Evolutionary conservation across 2,113 vertebrate genomes (phyloP).

Genomic region (Nestor notabilis): DNA sequence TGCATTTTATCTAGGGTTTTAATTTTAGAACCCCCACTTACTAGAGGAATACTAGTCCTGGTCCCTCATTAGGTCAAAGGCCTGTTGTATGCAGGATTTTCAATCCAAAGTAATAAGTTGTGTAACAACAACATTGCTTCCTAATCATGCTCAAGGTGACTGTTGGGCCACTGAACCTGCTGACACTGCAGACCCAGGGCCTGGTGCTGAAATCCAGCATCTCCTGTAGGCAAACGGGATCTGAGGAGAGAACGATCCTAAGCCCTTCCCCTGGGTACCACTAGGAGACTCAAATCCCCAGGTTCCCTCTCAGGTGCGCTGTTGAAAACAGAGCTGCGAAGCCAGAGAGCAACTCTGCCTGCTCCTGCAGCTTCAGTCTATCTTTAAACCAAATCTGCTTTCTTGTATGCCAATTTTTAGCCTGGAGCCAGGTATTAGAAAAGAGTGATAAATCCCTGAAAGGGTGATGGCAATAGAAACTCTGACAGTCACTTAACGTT

Average conservation of each 20-base stretch:
- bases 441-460: slow-evolving; percentile 75
- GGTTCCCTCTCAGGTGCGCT: not conserved
- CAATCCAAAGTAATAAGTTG: not conserved
- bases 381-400: slow-evolving; percentile 62
- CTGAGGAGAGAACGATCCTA: fast-evolving
- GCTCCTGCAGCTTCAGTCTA: slow-evolving; percentile 22
- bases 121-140: not conserved
- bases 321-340: not conserved
- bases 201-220: not conserved
- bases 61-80: not conserved
- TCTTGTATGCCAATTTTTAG: slow-evolving; percentile 66
- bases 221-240: not conserved
- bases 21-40: not conserved
- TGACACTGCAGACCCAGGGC: not conserved
- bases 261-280: not conserved
- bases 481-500: slow-evolving; percentile 66
- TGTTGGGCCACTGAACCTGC: not conserved
- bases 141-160: not conserved
- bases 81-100: not conserved
- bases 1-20: not conserved
- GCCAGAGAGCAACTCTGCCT: not conserved
- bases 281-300: not conserved
- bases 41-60: not conserved
- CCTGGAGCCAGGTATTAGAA: slow-evolving; percentile 70
- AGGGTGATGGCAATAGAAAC: slow-evolving; percentile 59